Percentiles rank a stretch among this genome's conserved stretches.
Conservation (phyloP, 2,888 invertebrate species). For the Euzophera pinguis region DNA sequence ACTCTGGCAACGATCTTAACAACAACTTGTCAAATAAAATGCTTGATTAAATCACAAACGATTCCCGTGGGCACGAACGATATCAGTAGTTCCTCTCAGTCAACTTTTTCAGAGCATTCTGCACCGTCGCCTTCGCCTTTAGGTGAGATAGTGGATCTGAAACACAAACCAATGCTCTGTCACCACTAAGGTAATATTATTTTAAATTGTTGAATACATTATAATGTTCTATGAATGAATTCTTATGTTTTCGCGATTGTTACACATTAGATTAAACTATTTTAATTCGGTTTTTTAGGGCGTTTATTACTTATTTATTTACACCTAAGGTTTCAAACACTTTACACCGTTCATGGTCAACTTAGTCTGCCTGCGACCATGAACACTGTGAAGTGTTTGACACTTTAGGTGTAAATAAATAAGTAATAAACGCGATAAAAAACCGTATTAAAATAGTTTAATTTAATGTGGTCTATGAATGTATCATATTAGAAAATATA, state of each 20-base stretch:
- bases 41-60: slow-evolving; percentile 58
- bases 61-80: slow-evolving; percentile 34
- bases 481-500: slow-evolving; percentile 3
- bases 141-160: slow-evolving; percentile 76
- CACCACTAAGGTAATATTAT: neutral
- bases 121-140: slow-evolving; percentile 78
- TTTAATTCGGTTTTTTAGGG: too few relatives aligned
- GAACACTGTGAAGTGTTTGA: too few relatives aligned
- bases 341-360: too few relatives aligned
- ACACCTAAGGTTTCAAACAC: too few relatives aligned
- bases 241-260: too few relatives aligned
- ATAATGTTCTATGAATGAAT: neutral
- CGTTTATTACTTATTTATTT: too few relatives aligned
- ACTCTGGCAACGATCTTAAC: slow-evolving; percentile 19
- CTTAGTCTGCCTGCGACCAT: too few relatives aligned
- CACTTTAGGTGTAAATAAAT: too few relatives aligned
- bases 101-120: slow-evolving; percentile 77
- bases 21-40: slow-evolving; percentile 56
- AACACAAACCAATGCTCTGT: slow-evolving; percentile 31
- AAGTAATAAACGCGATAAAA: too few relatives aligned
- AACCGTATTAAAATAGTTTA: too few relatives aligned
- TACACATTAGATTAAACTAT: too few relatives aligned
- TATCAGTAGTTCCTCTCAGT: slow-evolving; percentile 72
- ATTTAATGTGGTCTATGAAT: too few relatives aligned
- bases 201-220: neutral